phyloP scores from a whole-genome alignment of 2,888 invertebrate species.

The Barypeithes pellucidus region DNA sequence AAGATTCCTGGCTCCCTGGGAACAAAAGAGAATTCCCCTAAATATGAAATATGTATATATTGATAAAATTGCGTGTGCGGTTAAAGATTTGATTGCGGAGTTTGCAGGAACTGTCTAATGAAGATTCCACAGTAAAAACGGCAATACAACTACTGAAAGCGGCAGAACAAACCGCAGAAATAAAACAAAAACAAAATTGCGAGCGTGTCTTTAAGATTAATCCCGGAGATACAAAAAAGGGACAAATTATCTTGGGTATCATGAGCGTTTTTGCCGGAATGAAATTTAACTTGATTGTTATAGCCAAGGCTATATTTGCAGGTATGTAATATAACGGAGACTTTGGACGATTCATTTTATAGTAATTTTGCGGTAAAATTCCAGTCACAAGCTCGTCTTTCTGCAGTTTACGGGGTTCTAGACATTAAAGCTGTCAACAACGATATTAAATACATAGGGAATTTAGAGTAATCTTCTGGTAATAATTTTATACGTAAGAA shows the following conservation, averaged over 20 bases:
- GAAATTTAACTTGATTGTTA: constrained; percentile 13
- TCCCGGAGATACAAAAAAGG: constrained; percentile 21
- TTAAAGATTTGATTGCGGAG: too few species aligned
- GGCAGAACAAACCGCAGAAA: constrained; percentile 27
- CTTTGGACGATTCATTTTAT: neutral
- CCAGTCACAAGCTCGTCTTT: too few species aligned
- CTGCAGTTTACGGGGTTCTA: too few species aligned
- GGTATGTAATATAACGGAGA: constrained; percentile 1
- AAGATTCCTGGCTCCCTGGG: too few species aligned
- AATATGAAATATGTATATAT: too few species aligned
- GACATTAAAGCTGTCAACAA: too few species aligned
- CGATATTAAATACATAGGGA: too few species aligned
- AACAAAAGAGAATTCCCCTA: too few species aligned
- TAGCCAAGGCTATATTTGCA: neutral
- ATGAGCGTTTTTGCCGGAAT: constrained; percentile 5
- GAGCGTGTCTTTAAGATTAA: constrained; percentile 30
- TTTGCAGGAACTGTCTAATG: too few species aligned
- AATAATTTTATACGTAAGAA: too few species aligned
- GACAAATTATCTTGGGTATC: constrained; percentile 31
- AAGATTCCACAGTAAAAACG: constrained; percentile 20
- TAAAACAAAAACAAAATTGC: constrained; percentile 32
- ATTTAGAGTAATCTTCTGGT: too few species aligned
- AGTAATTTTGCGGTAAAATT: neutral
- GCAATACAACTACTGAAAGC: constrained; percentile 24
- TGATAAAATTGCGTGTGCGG: too few species aligned